Evolutionary conservation across 1,140 invertebrate genomes (phyloP), one percentile per base, ranked within the genome.

Genomic region (Zaprionus gabonicus): DNA sequence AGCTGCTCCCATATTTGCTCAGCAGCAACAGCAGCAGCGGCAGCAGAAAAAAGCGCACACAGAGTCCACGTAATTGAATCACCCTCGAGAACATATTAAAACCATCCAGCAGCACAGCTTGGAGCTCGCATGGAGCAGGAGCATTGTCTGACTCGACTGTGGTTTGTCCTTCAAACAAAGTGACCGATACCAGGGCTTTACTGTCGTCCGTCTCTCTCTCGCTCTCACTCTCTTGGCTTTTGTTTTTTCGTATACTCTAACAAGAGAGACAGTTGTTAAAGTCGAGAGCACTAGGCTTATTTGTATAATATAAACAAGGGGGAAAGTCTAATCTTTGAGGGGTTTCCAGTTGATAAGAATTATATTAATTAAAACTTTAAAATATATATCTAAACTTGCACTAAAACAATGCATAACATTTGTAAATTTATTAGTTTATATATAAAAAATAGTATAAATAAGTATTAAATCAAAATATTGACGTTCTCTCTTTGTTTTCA

Each of bases 21-120:
- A 71, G 56, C 49, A 57, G 55, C 81, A 71, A 78, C 64, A 71
- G 68, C 58, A 34, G 3, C 9, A 70, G 65, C 65, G 77, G 9
- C 9, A 70, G 65, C 65, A 81, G 58, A 64, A 67, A 78, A 73
- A 67, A 73, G 71, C 65, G 56, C 71, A 77, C 69, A 77, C 57
- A 74, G 71, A 90, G 85, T 87, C 81, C 85, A 85, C 81, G 84
- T 90, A 88, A 88, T 88, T 88, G 84, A 88, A 88, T 90, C 84
- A 90, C 75, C 85, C 84, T 88, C 81, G 84, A 87, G 83, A 87
- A 87, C 84, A 88, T 87, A 88, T 87, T 87, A 87, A 87, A 87
- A 87, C 81, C 83, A 80, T 81, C 78, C 67, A 10, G 17, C 80
- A 76, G 36, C 36, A 15, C 13, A 38, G 36, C 36, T 38, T 4